These are phyloP conservation scores for Platysteira castanea DNA, from an alignment of 2,113 vertebrate species.

Conservation along the genomic window DNA sequence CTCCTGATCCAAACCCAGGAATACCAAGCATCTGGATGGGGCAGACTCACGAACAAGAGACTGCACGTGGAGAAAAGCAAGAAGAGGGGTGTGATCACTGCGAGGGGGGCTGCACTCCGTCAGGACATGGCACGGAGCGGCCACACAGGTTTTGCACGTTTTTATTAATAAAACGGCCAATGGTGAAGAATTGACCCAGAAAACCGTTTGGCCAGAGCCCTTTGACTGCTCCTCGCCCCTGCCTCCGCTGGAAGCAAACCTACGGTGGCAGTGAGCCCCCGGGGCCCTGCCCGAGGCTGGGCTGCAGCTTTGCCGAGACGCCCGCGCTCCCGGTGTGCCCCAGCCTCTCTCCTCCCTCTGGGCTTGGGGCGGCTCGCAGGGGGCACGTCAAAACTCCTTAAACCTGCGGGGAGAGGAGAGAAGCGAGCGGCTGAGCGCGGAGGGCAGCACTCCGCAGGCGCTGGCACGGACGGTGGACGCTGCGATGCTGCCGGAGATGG, in stretches of 20 bases:
- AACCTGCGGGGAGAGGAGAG: slow-evolving; percentile 44
- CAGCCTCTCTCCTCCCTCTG: background rate
- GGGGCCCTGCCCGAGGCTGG: background rate
- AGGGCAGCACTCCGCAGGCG: fast-evolving
- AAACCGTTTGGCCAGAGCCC: background rate
- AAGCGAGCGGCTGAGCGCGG: background rate
- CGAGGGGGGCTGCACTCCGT: fast-evolving
- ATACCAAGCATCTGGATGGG: fast-evolving
- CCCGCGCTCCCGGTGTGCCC: background rate
- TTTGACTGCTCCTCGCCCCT: background rate
- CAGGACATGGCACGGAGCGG: fast-evolving
- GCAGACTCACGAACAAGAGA: background rate
- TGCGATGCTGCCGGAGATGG: fast-evolving
- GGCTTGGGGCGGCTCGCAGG: background rate
- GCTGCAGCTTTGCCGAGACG: background rate
- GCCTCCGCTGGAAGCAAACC: background rate
- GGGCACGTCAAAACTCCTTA: background rate
- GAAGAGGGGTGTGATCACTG: fast-evolving
- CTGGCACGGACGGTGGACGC: fast-evolving
- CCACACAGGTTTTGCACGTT: background rate
- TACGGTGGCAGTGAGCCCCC: fast-evolving
- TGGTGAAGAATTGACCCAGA: background rate
- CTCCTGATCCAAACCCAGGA: background rate
- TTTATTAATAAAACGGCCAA: slow-evolving; percentile 24
- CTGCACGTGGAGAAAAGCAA: fast-evolving